Percentiles rank a stretch among this genome's conserved stretches.
Evolutionary conservation across 2,888 invertebrate genomes (phyloP).

Genomic region (Drosophila paranaensis): DNA sequence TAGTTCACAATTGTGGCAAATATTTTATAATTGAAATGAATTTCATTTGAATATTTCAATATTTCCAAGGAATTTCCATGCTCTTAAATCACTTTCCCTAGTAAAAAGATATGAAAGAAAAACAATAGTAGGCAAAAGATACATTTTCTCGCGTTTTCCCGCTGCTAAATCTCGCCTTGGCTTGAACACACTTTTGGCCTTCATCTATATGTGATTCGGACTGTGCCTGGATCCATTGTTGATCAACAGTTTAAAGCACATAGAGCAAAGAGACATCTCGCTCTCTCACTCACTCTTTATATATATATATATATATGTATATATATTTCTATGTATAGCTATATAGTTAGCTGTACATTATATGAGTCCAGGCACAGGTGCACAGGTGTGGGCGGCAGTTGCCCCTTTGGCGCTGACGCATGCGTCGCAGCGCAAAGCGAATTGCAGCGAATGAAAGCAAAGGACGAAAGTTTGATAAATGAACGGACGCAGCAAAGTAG

Average conservation of each 20-base stretch:
- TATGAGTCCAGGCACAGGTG: slow-evolving; percentile 5
- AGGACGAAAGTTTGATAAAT: slow-evolving; percentile 35
- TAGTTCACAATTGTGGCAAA: too few species aligned
- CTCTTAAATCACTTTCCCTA: too few species aligned
- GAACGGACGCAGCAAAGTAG: slow-evolving; percentile 24
- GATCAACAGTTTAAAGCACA: slow-evolving; percentile 4
- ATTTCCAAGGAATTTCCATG: too few species aligned
- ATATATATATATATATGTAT: neutral
- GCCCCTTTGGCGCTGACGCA: slow-evolving; percentile 20
- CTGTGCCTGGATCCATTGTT: neutral
- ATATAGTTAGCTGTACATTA: neutral
- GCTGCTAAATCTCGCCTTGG: too few species aligned
- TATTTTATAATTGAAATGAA: too few species aligned
- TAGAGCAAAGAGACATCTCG: neutral
- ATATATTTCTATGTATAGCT: neutral
- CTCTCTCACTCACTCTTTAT: neutral
- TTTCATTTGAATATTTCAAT: too few species aligned
- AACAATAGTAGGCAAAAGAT: too few species aligned
- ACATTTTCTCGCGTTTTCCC: too few species aligned
- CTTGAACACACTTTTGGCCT: too few species aligned
- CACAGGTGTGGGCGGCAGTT: neutral
- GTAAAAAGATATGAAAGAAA: too few species aligned
- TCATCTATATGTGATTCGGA: too few species aligned
- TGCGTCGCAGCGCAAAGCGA: slow-evolving; percentile 18
- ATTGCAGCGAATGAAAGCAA: slow-evolving; percentile 32